Evolutionary conservation across 2,888 invertebrate genomes (phyloP).

Genomic region (Drosophila borealis): DNA sequence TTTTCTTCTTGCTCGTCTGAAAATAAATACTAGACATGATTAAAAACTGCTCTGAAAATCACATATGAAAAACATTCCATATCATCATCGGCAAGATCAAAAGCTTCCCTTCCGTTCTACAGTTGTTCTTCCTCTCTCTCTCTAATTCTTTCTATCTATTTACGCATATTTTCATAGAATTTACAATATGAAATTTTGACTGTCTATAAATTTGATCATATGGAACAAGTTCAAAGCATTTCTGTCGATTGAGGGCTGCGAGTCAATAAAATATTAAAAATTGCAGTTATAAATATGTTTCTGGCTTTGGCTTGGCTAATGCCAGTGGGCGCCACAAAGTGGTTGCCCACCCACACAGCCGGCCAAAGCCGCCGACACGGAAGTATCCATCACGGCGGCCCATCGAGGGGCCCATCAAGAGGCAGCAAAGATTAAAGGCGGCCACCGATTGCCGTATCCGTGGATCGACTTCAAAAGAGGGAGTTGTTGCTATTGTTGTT

Average conservation of each 20-base stretch:
- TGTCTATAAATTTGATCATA: slow-evolving; percentile 60
- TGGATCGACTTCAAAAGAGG: slow-evolving; percentile 59
- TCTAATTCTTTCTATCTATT: slow-evolving; percentile 31
- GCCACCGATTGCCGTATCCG: slow-evolving; percentile 51
- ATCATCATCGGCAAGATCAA: slow-evolving; percentile 55
- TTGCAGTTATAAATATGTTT: slow-evolving; percentile 62
- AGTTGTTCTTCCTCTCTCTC: slow-evolving; percentile 7
- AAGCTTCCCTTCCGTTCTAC: slow-evolving; percentile 14
- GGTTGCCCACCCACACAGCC: slow-evolving; percentile 68
- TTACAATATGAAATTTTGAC: slow-evolving; percentile 59
- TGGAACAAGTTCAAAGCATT: slow-evolving; percentile 73
- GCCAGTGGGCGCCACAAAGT: slow-evolving; percentile 39
- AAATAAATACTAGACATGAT: slow-evolving; percentile 23
- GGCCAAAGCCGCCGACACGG: slow-evolving; percentile 66
- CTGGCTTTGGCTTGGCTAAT: background rate
- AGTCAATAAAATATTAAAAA: slow-evolving; percentile 81
- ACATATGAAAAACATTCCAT: background rate
- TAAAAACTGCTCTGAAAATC: slow-evolving; percentile 8
- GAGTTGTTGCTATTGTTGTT: slow-evolving; percentile 53
- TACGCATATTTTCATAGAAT: slow-evolving; percentile 61
- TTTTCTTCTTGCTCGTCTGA: too few species aligned
- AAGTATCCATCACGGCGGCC: slow-evolving; percentile 65
- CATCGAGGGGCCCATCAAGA: slow-evolving; percentile 41
- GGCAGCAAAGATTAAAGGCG: slow-evolving; percentile 66
- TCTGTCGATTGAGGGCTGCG: slow-evolving; percentile 17